Evolutionary conservation across 1,140 invertebrate genomes (phyloP).

Genomic region (Sipha flava): DNA sequence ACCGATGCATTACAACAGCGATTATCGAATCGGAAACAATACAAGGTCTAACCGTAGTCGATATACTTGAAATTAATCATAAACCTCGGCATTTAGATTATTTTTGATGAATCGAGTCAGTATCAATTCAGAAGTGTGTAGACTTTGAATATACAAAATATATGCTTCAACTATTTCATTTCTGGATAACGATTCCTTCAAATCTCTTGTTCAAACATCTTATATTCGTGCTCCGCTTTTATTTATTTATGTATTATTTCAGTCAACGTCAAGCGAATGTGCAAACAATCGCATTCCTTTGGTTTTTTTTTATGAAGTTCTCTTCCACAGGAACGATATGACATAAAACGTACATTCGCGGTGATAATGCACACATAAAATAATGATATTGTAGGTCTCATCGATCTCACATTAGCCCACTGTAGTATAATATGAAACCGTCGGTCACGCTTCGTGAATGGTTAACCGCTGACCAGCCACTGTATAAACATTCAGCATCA

Average conservation of each 20-base stretch:
- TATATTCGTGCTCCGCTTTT: background rate
- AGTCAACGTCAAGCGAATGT: slow-evolving; percentile 8
- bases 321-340: background rate
- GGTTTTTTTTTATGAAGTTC: background rate
- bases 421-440: no score
- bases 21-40: no score
- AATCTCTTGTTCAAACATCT: slow-evolving; percentile 17
- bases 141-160: background rate
- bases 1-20: no score
- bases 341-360: background rate
- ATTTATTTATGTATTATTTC: slow-evolving; percentile 27
- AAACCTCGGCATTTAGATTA: no score
- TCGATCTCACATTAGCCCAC: no score
- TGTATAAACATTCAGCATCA: no score
- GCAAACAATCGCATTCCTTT: background rate
- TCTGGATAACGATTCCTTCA: background rate
- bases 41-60: no score
- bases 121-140: background rate
- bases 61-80: no score
- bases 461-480: no score
- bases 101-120: background rate
- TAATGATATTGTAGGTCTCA: no score
- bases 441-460: no score
- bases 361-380: background rate
- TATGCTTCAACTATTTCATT: background rate